A percentile compares a stretch with the other conserved stretches of the same genome.
Conservation (phyloP, 2,888 invertebrate genomes). For the Melanophora roralis region DNA sequence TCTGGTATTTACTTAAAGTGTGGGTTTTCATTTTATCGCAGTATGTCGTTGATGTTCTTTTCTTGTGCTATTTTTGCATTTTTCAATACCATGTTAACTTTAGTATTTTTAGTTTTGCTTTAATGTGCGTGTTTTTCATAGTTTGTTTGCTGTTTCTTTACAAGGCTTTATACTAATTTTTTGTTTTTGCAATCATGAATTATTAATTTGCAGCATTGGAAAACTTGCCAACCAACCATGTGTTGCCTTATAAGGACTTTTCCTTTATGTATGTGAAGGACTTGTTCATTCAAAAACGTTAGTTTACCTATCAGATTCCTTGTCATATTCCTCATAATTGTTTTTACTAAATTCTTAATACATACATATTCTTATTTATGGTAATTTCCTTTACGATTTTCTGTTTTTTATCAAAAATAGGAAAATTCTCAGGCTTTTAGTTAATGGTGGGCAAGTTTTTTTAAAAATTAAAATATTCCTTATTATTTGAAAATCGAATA, state of each 20-base stretch:
- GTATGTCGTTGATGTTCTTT: neutral
- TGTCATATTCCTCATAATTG: constrained; percentile 64
- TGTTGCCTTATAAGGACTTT: constrained; percentile 63
- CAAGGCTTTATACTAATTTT: too few relatives aligned
- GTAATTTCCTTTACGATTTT: constrained; percentile 14
- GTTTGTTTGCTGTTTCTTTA: constrained; percentile 39
- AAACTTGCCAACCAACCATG: constrained; percentile 41
- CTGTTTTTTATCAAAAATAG: neutral
- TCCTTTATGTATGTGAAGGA: neutral
- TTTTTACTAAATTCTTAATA: constrained; percentile 15
- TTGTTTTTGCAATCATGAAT: constrained; percentile 52
- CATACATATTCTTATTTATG: neutral
- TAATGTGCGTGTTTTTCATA: constrained; percentile 58
- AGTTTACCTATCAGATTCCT: constrained; percentile 56
- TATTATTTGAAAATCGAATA: neutral
- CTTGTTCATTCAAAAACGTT: neutral
- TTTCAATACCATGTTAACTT: constrained; percentile 46
- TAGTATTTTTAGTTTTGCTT: constrained; percentile 49
- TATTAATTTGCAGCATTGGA: constrained; percentile 60
- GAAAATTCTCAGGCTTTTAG: constrained; percentile 27
- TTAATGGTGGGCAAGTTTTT: too few relatives aligned
- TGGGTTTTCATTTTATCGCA: constrained; percentile 24
- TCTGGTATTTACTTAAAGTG: constrained; percentile 19
- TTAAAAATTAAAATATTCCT: neutral
- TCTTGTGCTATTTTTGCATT: constrained; percentile 22